phyloP scores from a whole-genome alignment of 2,888 invertebrate species.

The Drosophila planitibia region DNA sequence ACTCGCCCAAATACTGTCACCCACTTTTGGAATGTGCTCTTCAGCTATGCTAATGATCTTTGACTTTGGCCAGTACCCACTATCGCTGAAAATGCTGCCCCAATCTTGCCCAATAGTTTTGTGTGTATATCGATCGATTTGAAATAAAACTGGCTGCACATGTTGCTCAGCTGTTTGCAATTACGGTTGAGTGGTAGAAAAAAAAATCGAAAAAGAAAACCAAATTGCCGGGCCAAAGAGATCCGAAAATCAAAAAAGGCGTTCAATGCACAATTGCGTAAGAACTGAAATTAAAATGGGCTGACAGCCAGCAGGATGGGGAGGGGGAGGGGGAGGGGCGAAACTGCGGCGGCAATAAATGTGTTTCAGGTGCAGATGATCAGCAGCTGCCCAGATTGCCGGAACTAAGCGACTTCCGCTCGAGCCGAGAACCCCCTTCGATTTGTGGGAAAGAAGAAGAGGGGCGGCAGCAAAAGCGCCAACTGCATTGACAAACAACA shows the following conservation, averaged over 20 bases:
- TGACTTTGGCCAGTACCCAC: conserved; percentile 14
- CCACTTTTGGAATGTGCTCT: conserved; percentile 2
- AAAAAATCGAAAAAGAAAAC: conserved; percentile 7
- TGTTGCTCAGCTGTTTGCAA: conserved; percentile 78
- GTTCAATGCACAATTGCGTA: conserved; percentile 63
- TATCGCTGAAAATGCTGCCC: conserved; percentile 3
- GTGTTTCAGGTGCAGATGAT: conserved; percentile 58
- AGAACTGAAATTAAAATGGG: conserved; percentile 29
- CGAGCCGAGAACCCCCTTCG: conserved; percentile 22
- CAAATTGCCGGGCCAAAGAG: conserved; percentile 39
- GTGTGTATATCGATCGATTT: conserved; percentile 36
- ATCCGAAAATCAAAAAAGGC: conserved; percentile 69
- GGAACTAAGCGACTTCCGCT: conserved; percentile 76
- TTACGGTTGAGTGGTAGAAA: conserved; percentile 54
- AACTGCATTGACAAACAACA: conserved; percentile 75
- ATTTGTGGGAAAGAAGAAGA: background rate
- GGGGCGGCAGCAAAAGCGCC: conserved; percentile 32
- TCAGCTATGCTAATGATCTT: conserved; percentile 42
- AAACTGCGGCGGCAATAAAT: conserved; percentile 30
- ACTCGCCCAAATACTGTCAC: background rate
- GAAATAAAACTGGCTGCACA: conserved; percentile 51
- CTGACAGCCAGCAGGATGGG: background rate
- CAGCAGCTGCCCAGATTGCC: conserved; percentile 47
- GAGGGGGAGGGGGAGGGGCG: background rate
- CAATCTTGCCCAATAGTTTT: conserved; percentile 23